Conservation (phyloP, 2,797 vertebrate genomes). For the Mustela erminea region DNA sequence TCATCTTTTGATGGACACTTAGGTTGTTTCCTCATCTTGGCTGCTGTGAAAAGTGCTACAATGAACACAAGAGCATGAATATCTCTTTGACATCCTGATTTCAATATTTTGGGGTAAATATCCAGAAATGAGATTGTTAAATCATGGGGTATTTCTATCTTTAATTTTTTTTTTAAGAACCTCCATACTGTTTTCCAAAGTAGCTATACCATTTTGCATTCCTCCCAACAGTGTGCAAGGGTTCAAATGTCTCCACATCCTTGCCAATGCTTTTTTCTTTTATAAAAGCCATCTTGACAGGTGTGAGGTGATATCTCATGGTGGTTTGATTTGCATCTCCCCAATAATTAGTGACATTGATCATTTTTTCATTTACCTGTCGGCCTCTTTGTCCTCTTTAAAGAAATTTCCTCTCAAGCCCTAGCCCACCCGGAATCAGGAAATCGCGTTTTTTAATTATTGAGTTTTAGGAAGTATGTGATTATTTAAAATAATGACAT, state of each 20-base stretch:
- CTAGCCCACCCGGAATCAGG: neutral
- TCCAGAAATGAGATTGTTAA: neutral
- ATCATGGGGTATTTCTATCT: neutral
- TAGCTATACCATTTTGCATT: neutral
- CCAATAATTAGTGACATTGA: neutral
- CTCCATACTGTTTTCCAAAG: neutral
- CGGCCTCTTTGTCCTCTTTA: neutral
- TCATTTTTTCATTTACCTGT: neutral
- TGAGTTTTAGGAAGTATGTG: neutral
- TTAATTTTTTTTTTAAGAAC: neutral
- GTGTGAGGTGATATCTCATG: neutral
- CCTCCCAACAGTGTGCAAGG: neutral
- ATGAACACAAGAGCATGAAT: no score
- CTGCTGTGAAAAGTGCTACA: no score
- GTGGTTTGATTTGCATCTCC: neutral
- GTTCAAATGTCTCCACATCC: neutral
- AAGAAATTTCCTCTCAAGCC: neutral
- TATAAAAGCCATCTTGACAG: neutral
- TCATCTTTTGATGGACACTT: no score
- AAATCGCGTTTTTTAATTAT: neutral
- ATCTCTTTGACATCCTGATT: no score
- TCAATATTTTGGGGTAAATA: neutral
- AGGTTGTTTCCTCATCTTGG: no score
- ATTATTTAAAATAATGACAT: slow-evolving; percentile 8
- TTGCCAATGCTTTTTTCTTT: neutral